Evolutionary conservation across 2,113 vertebrate genomes (phyloP).

Genomic region (Eurypyga helias): DNA sequence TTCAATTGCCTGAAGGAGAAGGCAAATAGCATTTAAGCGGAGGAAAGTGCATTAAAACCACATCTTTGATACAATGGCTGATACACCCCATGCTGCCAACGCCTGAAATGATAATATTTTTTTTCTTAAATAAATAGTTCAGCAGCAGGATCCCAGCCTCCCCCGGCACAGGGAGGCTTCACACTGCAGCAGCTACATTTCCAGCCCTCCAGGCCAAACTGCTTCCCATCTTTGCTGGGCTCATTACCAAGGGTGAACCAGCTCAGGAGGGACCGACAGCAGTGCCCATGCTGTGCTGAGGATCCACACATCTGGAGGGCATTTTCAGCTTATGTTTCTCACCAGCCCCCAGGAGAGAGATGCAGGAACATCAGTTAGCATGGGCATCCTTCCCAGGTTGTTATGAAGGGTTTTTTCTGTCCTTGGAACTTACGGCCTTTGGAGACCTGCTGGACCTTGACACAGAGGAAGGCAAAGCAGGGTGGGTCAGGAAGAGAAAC

Average conservation of each 20-base stretch:
- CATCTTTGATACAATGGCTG: slow-evolving; percentile 64
- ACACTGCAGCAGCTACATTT: not conserved
- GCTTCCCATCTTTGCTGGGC: not conserved
- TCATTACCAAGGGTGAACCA: not conserved
- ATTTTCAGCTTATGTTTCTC: not conserved
- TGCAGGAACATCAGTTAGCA: not conserved
- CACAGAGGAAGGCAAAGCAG: not conserved
- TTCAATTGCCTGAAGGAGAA: slow-evolving; percentile 75
- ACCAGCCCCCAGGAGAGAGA: not conserved
- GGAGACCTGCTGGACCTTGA: not conserved
- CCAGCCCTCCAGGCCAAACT: slow-evolving; percentile 30
- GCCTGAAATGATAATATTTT: slow-evolving; percentile 75
- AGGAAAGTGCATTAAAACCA: slow-evolving; percentile 72
- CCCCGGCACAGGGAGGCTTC: not conserved
- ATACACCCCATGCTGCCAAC: slow-evolving; percentile 40
- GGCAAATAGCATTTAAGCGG: slow-evolving; percentile 67
- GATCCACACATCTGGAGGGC: not conserved
- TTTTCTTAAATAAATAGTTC: slow-evolving; percentile 73
- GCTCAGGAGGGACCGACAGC: not conserved
- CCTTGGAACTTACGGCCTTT: not conserved
- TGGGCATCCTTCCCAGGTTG: not conserved
- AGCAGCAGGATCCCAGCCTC: slow-evolving; percentile 12
- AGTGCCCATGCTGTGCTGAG: fast-evolving
- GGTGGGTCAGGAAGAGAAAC: not conserved
- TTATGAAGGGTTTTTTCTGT: not conserved